Conservation (phyloP, 2,797 vertebrate genomes). For the Muraenolepis orangiensis region DNA sequence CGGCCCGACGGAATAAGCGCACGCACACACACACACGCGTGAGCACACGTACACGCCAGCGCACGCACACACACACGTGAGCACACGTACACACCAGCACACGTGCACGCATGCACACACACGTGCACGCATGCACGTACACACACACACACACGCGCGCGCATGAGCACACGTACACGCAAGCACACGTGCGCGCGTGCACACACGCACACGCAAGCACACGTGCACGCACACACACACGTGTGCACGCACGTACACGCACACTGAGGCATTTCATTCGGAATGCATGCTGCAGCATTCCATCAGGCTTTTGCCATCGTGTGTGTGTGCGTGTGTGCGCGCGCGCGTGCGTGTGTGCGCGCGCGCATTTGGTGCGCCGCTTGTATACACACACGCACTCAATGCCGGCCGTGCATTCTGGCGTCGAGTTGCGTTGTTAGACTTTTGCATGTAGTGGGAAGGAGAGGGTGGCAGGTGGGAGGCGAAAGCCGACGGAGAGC, state of each 20-base stretch:
- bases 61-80: neutral
- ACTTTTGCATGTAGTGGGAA: neutral
- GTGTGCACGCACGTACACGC: neutral
- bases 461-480: neutral
- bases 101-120: too few species aligned
- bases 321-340: slow-evolving; percentile 15
- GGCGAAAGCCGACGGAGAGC: slow-evolving; percentile 31
- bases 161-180: too few species aligned
- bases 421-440: neutral
- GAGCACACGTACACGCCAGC: too few species aligned
- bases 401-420: neutral
- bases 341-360: neutral
- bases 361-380: too few species aligned
- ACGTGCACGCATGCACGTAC: too few species aligned
- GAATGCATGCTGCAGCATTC: slow-evolving; percentile 20
- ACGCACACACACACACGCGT: too few species aligned
- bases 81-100: too few species aligned
- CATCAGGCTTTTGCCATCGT: slow-evolving; percentile 23
- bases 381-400: too few species aligned
- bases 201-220: neutral
- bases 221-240: neutral
- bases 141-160: too few species aligned
- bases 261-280: neutral
- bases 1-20: too few species aligned
- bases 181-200: neutral